Evolutionary conservation across 2,797 vertebrate species (phyloP).

Genomic region (Pelochelys cantorii): DNA sequence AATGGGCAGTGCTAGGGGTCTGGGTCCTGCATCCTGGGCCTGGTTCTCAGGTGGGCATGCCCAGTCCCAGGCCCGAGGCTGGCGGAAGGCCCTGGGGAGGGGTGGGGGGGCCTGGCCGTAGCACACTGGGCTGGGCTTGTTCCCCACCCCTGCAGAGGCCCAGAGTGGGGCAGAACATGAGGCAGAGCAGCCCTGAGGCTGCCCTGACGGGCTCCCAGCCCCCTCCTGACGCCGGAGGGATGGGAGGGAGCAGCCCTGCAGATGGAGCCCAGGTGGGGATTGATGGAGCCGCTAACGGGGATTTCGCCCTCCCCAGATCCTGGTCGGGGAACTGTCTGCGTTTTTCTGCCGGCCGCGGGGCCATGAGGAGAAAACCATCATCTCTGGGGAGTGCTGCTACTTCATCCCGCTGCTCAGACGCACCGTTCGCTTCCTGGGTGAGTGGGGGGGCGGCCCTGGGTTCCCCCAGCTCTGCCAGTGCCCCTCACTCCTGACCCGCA

Average conservation of each 20-base stretch:
- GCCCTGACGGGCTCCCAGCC: background rate
- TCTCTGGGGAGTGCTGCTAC: constrained; percentile 92
- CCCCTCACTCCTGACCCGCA: background rate
- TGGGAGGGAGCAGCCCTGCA: background rate
- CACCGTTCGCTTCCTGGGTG: constrained; percentile 92
- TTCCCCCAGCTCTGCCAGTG: background rate
- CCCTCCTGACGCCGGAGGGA: background rate
- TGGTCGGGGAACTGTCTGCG: constrained; percentile 88
- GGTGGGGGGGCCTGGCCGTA: background rate
- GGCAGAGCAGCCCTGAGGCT: background rate
- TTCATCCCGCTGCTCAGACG: constrained; percentile 92
- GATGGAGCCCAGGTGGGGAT: background rate
- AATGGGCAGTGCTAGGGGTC: background rate
- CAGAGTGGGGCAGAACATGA: background rate
- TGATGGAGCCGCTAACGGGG: background rate
- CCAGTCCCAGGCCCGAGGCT: background rate
- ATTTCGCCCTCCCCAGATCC: constrained; percentile 80
- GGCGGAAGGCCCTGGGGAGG: background rate
- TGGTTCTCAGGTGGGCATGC: background rate
- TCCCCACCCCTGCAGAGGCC: background rate
- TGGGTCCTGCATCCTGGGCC: background rate
- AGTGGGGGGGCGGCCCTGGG: constrained; percentile 46
- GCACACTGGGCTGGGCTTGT: background rate
- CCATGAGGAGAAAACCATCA: constrained; percentile 88
- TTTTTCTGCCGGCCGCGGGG: constrained; percentile 86